Base-by-base conservation (phyloP, 2,113 vertebrate species). In the Hypocryptadius cinnamomeus region DNA sequence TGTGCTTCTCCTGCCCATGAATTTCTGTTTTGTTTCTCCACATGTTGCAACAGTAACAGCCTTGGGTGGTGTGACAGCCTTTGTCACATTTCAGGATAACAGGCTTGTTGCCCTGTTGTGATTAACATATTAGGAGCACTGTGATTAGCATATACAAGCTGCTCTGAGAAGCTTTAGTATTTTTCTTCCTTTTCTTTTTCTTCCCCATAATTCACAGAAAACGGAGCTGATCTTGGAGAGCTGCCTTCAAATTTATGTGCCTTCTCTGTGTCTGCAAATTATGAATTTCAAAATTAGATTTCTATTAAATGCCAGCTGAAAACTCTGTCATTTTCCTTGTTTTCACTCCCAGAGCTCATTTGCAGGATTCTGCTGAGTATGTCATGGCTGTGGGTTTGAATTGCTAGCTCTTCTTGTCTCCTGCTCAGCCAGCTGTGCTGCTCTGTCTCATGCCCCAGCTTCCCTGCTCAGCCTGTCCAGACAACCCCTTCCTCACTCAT, bases 281-380 rank as follows among this genome's bases (percentile, higher is more conserved):
- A 54, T 1, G 24, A 42, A 68, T 85, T 77, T 65, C 39, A 61
- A 64, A 86, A 21, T 22, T 37, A 89, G 57, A 60, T 85, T 91
- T 23, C 10, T 90, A 72, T 84, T 96, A 96, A 96, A 96, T 4
- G 10, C n/a, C 20, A 71, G 44, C 56, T 91, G 56, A 78, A 78
- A 73, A 51, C 10, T 33, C 37, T 73, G 72, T 17, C 5, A 24
- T 66, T 66, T 25, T 53, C 37, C 56, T 57, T 42, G 5, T 89
- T 87, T 70, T 74, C 20, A 9, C 40, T 77, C 42, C 22, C 0
- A 0, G 48, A 71, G 45, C 37, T 72, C 28, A 40, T 87, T 87
- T 61, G 63, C 45, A 73, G 82, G 42, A 42, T 45, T 73, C 20
- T 87, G 28, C 28, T 0, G 5, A 25, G 35, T 10, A n/a, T 85